phyloP scores from a whole-genome alignment of 1,140 invertebrate genomes.

The Nomia melanderi region DNA sequence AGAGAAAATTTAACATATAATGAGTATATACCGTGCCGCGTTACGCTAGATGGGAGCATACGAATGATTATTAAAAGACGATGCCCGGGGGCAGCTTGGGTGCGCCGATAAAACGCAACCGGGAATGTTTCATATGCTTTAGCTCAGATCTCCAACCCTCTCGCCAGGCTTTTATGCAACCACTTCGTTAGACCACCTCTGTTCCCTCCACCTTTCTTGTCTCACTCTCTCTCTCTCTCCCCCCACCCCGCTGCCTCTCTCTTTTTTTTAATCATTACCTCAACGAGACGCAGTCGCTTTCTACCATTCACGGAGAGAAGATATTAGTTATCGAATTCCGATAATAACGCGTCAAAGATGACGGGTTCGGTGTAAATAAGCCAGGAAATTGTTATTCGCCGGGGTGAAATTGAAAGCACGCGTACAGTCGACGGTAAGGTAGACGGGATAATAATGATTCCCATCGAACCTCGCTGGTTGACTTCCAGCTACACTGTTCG shows the following conservation, averaged over 20 bases:
- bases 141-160: background rate
- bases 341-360: slow-evolving; percentile 55
- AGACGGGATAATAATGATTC: slow-evolving; percentile 23
- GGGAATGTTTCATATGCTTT: slow-evolving; percentile 40
- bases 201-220: background rate
- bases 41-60: slow-evolving; percentile 14
- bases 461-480: background rate
- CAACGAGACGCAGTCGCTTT: background rate
- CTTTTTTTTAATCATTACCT: slow-evolving; percentile 17
- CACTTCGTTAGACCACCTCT: slow-evolving; percentile 18
- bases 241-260: too few species aligned
- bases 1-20: background rate
- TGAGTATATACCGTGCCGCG: slow-evolving; percentile 4
- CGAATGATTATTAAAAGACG: slow-evolving; percentile 50
- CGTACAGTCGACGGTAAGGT: slow-evolving; percentile 3
- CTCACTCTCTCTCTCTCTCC: too few species aligned
- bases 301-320: slow-evolving; percentile 17
- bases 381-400: slow-evolving; percentile 42
- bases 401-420: slow-evolving; percentile 37
- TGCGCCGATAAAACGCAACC: slow-evolving; percentile 8
- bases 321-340: slow-evolving; percentile 59
- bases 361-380: slow-evolving; percentile 50
- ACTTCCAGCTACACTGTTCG: background rate
- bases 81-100: background rate
- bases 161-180: background rate